Evolutionary conservation across 1,140 invertebrate genomes (phyloP), one percentile per base, ranked within the genome.

Genomic region (Cheumatopsyche charites): DNA sequence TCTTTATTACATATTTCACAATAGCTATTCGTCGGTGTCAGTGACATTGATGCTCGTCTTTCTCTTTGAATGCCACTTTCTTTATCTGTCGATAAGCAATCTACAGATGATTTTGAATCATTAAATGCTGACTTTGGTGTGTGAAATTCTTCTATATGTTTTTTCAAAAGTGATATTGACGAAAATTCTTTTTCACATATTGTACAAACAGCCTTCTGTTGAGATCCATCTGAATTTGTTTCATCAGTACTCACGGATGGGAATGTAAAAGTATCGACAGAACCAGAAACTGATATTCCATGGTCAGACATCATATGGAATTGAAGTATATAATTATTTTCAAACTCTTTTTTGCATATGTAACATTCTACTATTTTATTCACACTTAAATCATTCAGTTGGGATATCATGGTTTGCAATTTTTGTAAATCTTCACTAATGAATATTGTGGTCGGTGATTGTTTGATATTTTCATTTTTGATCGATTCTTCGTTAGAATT

Each of bases 1-100:
- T 99, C 97, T 85, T 99, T 99, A 83, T 99, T 98, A 83, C 98
- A 99, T 71, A 99, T 97, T 80, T 98, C 96, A 82, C 98, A 99
- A 79, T 96, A 98, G 78, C 96, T 96, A 55, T 91, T 93, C 0
- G 89, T 90, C 0, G 86, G 91, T 12, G 90, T 87, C 55, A 90
- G 75, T 80, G 75, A 76, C 75, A 76, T 76, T 19, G 75, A 77
- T 42, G 75, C 73, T 65, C 72, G 67, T 9, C 72, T 36, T 42
- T 76, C 75, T 70, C 75, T 65, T 45, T 76, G 75, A 6, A 68
- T 58, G 21, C 21, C 67, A 23, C 23, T 29, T 49, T 74, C 73
- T 67, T 74, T 76, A 21, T 76, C 75, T 0, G 70, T 36, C n/a
- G 52, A 41, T 25, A 76, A 26, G 12, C 69, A 49, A 1, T 76